Base-by-base conservation (phyloP, 2,113 vertebrate genomes). In the Polypterus bichir region DNA sequence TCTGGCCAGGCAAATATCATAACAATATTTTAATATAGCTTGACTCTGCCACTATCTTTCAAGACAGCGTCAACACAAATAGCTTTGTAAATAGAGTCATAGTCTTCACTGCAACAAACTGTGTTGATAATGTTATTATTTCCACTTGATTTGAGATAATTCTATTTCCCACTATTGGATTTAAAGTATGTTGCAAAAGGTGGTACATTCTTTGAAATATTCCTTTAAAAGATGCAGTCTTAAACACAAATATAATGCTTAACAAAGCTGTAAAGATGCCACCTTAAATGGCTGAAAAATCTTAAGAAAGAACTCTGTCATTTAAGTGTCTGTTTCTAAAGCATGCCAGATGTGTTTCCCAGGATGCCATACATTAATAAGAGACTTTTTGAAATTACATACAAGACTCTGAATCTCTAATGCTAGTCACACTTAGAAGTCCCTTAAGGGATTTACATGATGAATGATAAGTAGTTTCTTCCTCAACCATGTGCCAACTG, bases 321-420 rank as follows among this genome's bases (percentile, higher is more conserved):
- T n/a, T 47, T 8, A 49, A 3, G 47, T 9, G 49, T 44, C 4
- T 10, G 7, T 62, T 56, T 63, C 56, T 7, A 56, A 59, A 8
- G 44, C 9, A 58, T 44, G 49, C 58, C 64, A 60, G 51, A 65
- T 53, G 5, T 8, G 5, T 48, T 27, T 51, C 60, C 7, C 44
- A 7, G 46, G 57, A 63, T 11, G 55, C 54, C 46, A 49, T 46
- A 58, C 65, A 53, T 55, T 6, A 46, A 57, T 66, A 63, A 61
- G 71, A 7, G 7, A 66, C 63, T 63, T 65, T 64, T 45, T 55
- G 27, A 68, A 70, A 74, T 64, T 54, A 70, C 61, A 59, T 59
- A 55, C 49, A 61, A 11, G 65, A 51, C 61, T 47, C 65, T 66
- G 60, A 62, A 66, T 66, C 49, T 62, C 62, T 66, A 66, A 66